These are phyloP conservation scores for Thamnophis elegans DNA, from an alignment of 2,797 vertebrate genomes.

Conservation along the genomic window DNA sequence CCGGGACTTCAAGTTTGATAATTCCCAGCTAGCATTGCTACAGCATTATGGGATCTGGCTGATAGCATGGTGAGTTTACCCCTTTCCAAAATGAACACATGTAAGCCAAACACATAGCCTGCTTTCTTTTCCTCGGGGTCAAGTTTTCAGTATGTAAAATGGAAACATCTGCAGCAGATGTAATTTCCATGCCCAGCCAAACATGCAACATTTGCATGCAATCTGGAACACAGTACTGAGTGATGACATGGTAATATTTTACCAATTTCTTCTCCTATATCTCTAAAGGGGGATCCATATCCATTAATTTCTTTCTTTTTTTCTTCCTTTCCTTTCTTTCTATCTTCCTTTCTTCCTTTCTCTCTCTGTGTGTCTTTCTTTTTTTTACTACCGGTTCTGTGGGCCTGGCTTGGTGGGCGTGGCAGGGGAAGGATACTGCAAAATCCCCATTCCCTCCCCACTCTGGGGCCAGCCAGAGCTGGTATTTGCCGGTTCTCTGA, in stretches of 20 bases:
- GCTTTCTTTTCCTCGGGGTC: neutral
- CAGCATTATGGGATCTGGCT: neutral
- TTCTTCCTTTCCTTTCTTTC: too few relatives aligned
- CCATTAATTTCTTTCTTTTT: too few relatives aligned
- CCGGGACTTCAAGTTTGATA: neutral
- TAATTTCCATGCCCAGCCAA: neutral
- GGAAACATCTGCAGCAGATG: neutral
- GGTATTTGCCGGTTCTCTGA: too few relatives aligned
- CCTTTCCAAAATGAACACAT: neutral
- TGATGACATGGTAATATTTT: neutral
- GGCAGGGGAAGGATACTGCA: too few relatives aligned
- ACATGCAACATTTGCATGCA: neutral
- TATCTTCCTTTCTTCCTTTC: too few relatives aligned
- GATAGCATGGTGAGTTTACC: neutral
- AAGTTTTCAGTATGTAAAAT: neutral
- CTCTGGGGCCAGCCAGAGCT: too few relatives aligned
- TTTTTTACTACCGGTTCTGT: too few relatives aligned
- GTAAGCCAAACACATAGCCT: neutral
- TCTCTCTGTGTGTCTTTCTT: too few relatives aligned
- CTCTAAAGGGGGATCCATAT: neutral
- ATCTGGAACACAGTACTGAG: neutral
- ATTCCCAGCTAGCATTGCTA: neutral
- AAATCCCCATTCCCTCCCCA: too few relatives aligned
- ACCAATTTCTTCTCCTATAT: neutral
- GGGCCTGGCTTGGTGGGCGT: too few relatives aligned